Evolutionary conservation across 2,797 vertebrate genomes (phyloP), one percentile per base, ranked within the genome.

Genomic region (Etheostoma nigrum): DNA sequence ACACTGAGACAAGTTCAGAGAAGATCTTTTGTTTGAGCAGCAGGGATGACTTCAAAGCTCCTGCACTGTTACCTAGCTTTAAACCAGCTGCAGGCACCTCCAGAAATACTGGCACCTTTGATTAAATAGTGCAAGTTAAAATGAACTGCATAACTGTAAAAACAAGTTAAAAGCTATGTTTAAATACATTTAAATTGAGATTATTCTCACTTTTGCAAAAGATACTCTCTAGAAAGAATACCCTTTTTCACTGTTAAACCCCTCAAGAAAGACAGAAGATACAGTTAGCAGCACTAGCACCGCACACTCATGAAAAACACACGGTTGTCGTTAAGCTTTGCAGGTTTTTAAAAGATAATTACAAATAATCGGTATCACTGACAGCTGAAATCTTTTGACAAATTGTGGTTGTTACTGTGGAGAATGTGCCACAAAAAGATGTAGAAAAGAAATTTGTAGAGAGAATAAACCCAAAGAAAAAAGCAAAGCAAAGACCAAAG

Each of bases 11-110:
- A 76, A 76, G 82, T 88, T 84, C 66, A 84, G 74, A 85, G 81
- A 76, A 75, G 76, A 78, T 84, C 79, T 81, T 84, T 85, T 74
- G 70, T 91, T 85, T 72, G 75, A 86, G 74, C 83, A 78, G 75
- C 76, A 71, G 57, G 72, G 72, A 82, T 49, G 47, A 80, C 77
- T 81, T 82, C 82, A 85, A 48, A 86, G 73, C 4, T 0, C 27
- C 60, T 16, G 71, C 48, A 55, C 68, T 27, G 45, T 47, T 52
- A 68, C 74, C 62, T 75, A 64, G 57, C 72, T 82, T 82, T 68
- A 74, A 64, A 74, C 27, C 30, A 62, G 59, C 59, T 44, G 58
- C 71, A 49, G 54, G 74, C 25, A 4, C 71, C 55, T 69, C 69
- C 61, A 79, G 36, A 81, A 63, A 85, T 10, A 75, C 67, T 73